A percentile compares a stretch with the other conserved stretches of the same genome.
phyloP scores from a whole-genome alignment of 1,140 invertebrate species.

The Elysia chlorotica region DNA sequence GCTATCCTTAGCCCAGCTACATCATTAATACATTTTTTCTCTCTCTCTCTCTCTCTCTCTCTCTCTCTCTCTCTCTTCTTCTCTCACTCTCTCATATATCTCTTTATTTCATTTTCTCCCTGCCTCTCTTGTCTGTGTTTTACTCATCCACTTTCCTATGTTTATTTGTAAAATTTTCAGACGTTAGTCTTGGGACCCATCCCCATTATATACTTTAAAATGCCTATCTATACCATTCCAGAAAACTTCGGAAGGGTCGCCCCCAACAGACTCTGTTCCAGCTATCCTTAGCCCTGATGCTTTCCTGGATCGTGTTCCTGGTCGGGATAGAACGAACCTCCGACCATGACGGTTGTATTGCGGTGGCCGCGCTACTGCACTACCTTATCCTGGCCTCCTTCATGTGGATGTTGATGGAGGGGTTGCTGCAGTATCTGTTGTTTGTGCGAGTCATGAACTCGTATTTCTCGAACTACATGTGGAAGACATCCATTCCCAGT shows the following conservation, averaged over 20 bases:
- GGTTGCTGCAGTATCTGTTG: slow-evolving; percentile 62
- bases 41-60: no score
- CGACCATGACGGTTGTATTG: slow-evolving; percentile 44
- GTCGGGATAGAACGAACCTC: slow-evolving; percentile 43
- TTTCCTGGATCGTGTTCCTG: slow-evolving; percentile 48
- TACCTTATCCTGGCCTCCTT: slow-evolving; percentile 64
- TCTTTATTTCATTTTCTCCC: no score
- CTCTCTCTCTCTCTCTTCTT: no score
- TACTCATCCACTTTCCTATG: no score
- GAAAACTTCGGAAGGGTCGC: slow-evolving; percentile 45
- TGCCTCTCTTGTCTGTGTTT: no score
- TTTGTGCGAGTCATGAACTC: slow-evolving; percentile 64
- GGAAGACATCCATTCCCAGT: slow-evolving; percentile 58
- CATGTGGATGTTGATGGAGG: slow-evolving; percentile 65
- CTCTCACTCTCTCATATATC: no score
- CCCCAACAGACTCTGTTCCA: slow-evolving; percentile 54
- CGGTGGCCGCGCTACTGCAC: slow-evolving; percentile 59
- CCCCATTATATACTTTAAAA: no score
- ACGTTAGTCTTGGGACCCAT: no score
- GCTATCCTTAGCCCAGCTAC: slow-evolving; percentile 43
- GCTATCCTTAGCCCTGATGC: slow-evolving; percentile 46
- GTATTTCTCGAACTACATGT: slow-evolving; percentile 57
- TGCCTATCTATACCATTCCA: slow-evolving; percentile 25
- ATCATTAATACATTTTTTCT: no score
- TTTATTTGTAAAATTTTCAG: no score